Conservation (phyloP, 1,140 invertebrate species). For the Drosophila simulans region DNA sequence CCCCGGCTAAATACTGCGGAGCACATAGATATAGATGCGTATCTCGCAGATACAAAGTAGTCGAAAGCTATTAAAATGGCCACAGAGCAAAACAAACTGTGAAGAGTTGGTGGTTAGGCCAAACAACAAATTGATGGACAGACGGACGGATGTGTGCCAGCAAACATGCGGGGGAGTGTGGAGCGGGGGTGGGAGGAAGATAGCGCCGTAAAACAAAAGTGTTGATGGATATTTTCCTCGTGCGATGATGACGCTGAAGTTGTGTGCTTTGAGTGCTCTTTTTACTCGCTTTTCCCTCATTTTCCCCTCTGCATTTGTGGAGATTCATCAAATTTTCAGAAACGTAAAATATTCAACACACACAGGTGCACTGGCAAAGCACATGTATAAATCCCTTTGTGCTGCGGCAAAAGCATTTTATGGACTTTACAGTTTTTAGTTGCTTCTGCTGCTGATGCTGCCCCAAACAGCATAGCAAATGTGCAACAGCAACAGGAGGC, state of each 20-base stretch:
- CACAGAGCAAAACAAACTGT: conserved; percentile 75
- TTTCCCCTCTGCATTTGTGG: conserved; percentile 60
- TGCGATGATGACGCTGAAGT: conserved; percentile 71
- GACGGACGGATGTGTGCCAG: conserved; percentile 65
- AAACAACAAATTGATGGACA: conserved; percentile 72
- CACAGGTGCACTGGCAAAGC: conserved; percentile 16
- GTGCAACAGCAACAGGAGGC: conserved; percentile 52
- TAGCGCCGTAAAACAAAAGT: conserved; percentile 76
- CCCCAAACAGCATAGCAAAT: conserved; percentile 77
- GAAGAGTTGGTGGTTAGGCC: conserved; percentile 61
- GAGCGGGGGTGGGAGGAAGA: conserved; percentile 2
- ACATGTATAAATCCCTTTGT: conserved; percentile 71
- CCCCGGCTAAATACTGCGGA: conserved; percentile 24
- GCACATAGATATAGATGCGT: conserved; percentile 50
- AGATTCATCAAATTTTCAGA: conserved; percentile 82
- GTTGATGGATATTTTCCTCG: conserved; percentile 80
- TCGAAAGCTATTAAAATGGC: conserved; percentile 74
- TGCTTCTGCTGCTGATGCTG: conserved; percentile 41
- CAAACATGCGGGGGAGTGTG: conserved; percentile 48
- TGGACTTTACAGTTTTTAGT: conserved; percentile 78
- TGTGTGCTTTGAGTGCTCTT: conserved; percentile 62
- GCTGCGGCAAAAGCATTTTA: conserved; percentile 78
- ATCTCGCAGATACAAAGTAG: conserved; percentile 75
- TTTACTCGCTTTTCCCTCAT: conserved; percentile 3
- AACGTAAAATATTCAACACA: conserved; percentile 78